A percentile compares a stretch with the other conserved stretches of the same genome.
Evolutionary conservation across 2,888 invertebrate genomes (phyloP).

Genomic region (Eupithecia dodoneata): DNA sequence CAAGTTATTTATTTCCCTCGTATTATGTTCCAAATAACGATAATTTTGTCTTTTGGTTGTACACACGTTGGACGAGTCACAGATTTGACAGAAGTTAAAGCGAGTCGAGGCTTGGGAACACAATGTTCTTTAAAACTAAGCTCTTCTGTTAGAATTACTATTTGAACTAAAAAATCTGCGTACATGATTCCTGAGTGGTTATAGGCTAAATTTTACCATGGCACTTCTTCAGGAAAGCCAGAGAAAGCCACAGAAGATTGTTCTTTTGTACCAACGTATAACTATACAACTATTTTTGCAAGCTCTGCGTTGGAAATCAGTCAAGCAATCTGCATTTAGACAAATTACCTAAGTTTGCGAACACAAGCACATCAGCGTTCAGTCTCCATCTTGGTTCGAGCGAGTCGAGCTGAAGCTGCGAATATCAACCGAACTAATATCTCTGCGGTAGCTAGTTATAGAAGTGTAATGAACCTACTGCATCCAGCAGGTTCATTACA

Average conservation of each 20-base stretch:
- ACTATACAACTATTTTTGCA: background rate
- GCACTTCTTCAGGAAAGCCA: background rate
- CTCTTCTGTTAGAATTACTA: too few relatives aligned
- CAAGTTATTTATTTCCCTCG: too few relatives aligned
- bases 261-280: background rate
- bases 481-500: constrained; percentile 77
- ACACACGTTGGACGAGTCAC: background rate
- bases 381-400: constrained; percentile 20
- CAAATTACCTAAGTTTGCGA: background rate
- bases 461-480: constrained; percentile 44
- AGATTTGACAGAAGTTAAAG: background rate
- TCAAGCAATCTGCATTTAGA: background rate
- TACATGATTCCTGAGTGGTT: background rate
- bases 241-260: background rate
- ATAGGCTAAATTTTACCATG: background rate
- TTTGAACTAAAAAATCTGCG: too few relatives aligned
- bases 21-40: too few relatives aligned
- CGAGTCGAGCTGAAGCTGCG: constrained; percentile 28
- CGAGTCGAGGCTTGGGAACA: background rate
- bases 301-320: background rate
- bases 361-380: background rate
- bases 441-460: constrained; percentile 51
- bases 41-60: too few relatives aligned
- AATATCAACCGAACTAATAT: constrained; percentile 66
- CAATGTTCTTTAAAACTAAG: background rate